These are phyloP conservation scores for Benthosema pterotum DNA, from an alignment of 2,797 vertebrate genomes.

Conservation along the genomic window DNA sequence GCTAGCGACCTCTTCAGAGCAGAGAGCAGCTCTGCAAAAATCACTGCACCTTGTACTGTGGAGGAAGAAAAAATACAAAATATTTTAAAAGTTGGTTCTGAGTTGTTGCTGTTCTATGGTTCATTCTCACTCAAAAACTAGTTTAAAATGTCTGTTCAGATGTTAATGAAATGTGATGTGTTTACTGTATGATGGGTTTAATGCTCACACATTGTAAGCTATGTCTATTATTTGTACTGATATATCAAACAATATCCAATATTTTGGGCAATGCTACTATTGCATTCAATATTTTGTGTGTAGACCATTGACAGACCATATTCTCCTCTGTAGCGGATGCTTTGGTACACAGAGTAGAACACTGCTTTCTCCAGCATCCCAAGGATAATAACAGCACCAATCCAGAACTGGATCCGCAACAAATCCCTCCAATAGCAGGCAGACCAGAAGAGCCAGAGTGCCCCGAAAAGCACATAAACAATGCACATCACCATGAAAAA, in stretches of 20 bases:
- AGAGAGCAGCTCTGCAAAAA: conserved; percentile 93
- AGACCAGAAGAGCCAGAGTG: conserved; percentile 94
- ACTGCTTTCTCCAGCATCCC: conserved; percentile 96
- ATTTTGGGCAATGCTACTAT: too few species aligned
- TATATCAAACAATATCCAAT: too few species aligned
- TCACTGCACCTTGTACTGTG: conserved; percentile 89
- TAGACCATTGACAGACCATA: conserved; percentile 77
- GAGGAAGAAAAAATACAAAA: conserved; percentile 18
- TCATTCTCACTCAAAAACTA: neutral
- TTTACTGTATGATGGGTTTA: too few species aligned
- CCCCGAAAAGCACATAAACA: conserved; percentile 92
- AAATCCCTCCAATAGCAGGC: conserved; percentile 94
- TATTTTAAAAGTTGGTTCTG: neutral
- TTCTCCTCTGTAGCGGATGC: conserved; percentile 90
- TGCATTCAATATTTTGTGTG: too few species aligned
- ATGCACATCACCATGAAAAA: conserved; percentile 95
- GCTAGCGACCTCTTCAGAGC: conserved; percentile 93
- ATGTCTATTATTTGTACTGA: too few species aligned
- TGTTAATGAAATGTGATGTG: too few species aligned
- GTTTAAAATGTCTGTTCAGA: too few species aligned
- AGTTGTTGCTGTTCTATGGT: neutral
- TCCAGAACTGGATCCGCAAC: conserved; percentile 95
- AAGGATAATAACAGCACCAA: conserved; percentile 92
- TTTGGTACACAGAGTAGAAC: conserved; percentile 96
- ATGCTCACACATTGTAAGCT: too few species aligned